These are phyloP conservation scores for Tetramorium bicarinatum DNA, from an alignment of 2,888 invertebrate genomes.

Conservation along the genomic window DNA sequence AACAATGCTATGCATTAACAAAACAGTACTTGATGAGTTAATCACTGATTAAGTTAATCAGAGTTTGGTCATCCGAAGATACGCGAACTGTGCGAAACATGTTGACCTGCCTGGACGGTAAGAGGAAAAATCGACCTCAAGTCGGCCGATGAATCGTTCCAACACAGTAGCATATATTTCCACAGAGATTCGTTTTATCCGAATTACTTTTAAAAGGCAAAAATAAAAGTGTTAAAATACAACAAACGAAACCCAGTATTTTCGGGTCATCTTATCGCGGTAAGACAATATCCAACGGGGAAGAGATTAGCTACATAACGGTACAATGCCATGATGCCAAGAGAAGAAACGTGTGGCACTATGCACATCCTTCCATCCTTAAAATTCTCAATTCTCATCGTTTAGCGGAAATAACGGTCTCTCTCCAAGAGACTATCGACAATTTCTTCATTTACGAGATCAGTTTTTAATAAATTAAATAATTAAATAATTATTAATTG, in stretches of 20 bases:
- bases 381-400: conserved; percentile 4
- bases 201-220: conserved; percentile 1
- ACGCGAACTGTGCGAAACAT: neutral
- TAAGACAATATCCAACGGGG: conserved; percentile 23
- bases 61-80: neutral
- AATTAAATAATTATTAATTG: neutral
- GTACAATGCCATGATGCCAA: conserved; percentile 25
- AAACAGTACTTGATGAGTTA: neutral
- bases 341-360: conserved; percentile 19
- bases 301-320: conserved; percentile 20
- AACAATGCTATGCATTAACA: neutral
- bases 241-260: neutral
- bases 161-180: neutral
- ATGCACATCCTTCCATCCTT: conserved; percentile 6
- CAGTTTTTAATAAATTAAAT: too few relatives aligned
- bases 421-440: neutral
- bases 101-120: neutral
- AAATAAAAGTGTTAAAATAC: neutral
- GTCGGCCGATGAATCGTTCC: neutral
- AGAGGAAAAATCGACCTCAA: conserved; percentile 26
- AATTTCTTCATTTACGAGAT: neutral
- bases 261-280: neutral
- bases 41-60: neutral
- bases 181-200: neutral
- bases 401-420: neutral